A percentile compares a stretch with the other conserved stretches of the same genome.
Conservation (phyloP, 2,113 vertebrate genomes). For the Platanista minor region DNA sequence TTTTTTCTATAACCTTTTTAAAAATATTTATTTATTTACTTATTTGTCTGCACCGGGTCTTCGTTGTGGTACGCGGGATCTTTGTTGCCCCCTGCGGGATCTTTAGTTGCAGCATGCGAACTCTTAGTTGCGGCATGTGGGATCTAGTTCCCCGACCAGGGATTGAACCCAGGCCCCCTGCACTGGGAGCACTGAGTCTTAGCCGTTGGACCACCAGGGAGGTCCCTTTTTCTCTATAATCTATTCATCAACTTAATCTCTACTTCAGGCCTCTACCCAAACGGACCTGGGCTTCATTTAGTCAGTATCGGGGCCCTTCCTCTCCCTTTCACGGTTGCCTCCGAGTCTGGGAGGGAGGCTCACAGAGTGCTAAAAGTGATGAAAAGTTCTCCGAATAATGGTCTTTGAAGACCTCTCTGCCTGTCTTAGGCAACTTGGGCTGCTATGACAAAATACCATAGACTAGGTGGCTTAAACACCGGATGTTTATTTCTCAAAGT, state of each 20-base stretch:
- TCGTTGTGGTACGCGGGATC: too few species aligned
- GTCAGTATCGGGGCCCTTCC: not conserved
- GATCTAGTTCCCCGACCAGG: too few species aligned
- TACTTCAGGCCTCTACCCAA: not conserved
- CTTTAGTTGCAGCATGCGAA: too few species aligned
- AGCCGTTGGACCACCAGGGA: too few species aligned
- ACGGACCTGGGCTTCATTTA: not conserved
- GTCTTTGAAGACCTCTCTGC: not conserved
- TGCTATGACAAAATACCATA: not conserved
- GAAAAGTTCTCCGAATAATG: not conserved
- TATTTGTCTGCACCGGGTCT: too few species aligned
- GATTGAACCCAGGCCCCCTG: too few species aligned
- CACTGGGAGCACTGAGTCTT: too few species aligned
- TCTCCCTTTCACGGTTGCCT: not conserved
- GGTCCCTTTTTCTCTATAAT: not conserved
- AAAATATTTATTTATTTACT: too few species aligned
- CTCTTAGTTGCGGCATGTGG: too few species aligned
- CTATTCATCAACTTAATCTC: not conserved
- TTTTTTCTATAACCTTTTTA: not conserved
- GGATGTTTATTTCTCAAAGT: not conserved
- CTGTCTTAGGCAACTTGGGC: not conserved
- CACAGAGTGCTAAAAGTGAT: not conserved
- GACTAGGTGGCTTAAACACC: not conserved
- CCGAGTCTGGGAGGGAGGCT: not conserved
- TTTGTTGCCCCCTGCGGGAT: too few species aligned